These are phyloP conservation scores for Mesodorylaimus sp. DNA, from an alignment of 2,888 invertebrate species.

Conservation along the genomic window DNA sequence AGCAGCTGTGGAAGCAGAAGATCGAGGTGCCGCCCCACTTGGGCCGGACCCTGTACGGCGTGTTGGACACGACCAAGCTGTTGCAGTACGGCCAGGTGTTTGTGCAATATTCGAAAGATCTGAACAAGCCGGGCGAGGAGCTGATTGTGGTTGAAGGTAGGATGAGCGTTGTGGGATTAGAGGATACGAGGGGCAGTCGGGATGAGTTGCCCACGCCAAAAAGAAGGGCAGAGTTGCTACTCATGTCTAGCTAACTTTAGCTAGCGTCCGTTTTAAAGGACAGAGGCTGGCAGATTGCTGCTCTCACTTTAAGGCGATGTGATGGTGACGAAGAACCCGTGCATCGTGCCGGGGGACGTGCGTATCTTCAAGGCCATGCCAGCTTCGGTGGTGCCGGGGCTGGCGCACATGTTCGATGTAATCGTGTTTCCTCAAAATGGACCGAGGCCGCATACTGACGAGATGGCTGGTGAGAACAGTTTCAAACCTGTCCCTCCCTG, in stretches of 20 bases:
- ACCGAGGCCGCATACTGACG: constrained; percentile 31
- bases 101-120: constrained; percentile 15
- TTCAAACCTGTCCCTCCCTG: background rate
- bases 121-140: constrained; percentile 7
- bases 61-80: constrained; percentile 17
- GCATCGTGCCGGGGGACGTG: constrained; percentile 33
- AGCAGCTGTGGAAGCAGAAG: constrained; percentile 3
- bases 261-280: no score
- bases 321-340: constrained; percentile 34
- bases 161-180: background rate
- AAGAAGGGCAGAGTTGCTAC: background rate
- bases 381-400: constrained; percentile 18
- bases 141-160: background rate
- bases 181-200: background rate
- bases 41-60: constrained; percentile 19
- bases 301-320: constrained; percentile 4
- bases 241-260: no score
- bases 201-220: background rate
- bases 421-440: constrained; percentile 33
- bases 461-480: constrained; percentile 28
- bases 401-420: constrained; percentile 27
- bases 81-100: constrained; percentile 21
- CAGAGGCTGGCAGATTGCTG: no score
- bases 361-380: constrained; percentile 25
- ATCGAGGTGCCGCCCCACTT: constrained; percentile 13